These are phyloP conservation scores for Barbus barbus DNA, from an alignment of 2,113 vertebrate genomes.

Conservation along the genomic window DNA sequence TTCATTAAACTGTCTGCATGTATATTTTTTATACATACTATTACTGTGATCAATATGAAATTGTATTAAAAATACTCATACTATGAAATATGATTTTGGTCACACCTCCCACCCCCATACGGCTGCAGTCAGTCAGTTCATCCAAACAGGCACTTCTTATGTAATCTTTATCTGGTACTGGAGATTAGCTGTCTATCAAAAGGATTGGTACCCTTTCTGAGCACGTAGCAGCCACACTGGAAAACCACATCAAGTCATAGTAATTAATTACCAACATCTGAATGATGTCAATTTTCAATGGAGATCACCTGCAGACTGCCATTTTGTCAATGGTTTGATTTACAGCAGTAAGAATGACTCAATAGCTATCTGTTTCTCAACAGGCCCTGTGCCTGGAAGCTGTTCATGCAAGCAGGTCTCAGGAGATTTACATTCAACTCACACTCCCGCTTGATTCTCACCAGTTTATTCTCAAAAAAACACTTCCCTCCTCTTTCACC, in stretches of 20 bases:
- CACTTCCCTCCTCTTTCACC: background rate
- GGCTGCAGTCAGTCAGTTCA: background rate
- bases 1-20: background rate
- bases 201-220: background rate
- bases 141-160: background rate
- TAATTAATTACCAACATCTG: background rate
- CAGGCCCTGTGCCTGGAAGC: slow-evolving; percentile 3
- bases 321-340: slow-evolving; percentile 30
- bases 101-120: background rate
- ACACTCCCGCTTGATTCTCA: slow-evolving; percentile 12
- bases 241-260: slow-evolving; percentile 15
- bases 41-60: background rate
- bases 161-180: background rate
- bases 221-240: slow-evolving; percentile 7
- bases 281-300: background rate
- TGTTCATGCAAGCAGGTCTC: slow-evolving; percentile 14
- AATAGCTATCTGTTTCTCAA: slow-evolving; percentile 12
- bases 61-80: background rate
- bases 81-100: background rate
- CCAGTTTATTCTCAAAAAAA: slow-evolving; percentile 8
- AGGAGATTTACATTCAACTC: slow-evolving; percentile 2
- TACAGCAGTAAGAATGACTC: slow-evolving; percentile 4
- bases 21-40: background rate
- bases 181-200: background rate
- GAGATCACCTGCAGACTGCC: background rate